A percentile compares a stretch with the other conserved stretches of the same genome.
phyloP scores from a whole-genome alignment of 2,888 invertebrate genomes.

The Villa cingulata region DNA sequence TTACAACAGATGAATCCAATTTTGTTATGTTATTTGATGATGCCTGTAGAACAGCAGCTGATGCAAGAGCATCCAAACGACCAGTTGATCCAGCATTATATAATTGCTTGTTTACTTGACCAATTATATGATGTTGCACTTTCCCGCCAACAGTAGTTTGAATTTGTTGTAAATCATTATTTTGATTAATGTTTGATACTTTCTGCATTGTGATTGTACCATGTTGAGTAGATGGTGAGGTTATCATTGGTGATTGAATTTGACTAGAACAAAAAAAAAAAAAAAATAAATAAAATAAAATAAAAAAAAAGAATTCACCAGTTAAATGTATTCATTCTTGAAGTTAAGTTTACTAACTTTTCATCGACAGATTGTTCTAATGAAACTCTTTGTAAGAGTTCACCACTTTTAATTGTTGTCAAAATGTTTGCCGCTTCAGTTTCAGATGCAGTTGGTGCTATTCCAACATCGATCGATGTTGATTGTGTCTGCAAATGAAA shows the following conservation, averaged over 20 bases:
- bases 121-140: neutral
- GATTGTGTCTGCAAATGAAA: neutral
- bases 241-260: neutral
- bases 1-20: neutral
- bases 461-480: constrained; percentile 4
- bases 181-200: neutral
- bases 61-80: constrained; percentile 29
- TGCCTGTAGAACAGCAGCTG: constrained; percentile 31
- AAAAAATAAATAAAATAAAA: neutral
- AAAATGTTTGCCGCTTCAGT: constrained; percentile 32
- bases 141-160: neutral
- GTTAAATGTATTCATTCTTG: neutral
- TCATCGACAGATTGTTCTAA: constrained; percentile 2
- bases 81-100: constrained; percentile 13
- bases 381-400: constrained; percentile 14
- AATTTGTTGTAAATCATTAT: neutral
- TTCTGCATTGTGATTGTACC: too few relatives aligned
- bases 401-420: constrained; percentile 29
- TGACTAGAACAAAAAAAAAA: constrained; percentile 1
- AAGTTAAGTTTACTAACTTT: neutral
- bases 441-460: constrained; percentile 25
- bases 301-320: too few relatives aligned
- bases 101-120: neutral
- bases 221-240: neutral
- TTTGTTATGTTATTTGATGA: constrained; percentile 10